These are phyloP conservation scores for Mesitornis unicolor DNA, from an alignment of 2,113 vertebrate species.

Conservation along the genomic window DNA sequence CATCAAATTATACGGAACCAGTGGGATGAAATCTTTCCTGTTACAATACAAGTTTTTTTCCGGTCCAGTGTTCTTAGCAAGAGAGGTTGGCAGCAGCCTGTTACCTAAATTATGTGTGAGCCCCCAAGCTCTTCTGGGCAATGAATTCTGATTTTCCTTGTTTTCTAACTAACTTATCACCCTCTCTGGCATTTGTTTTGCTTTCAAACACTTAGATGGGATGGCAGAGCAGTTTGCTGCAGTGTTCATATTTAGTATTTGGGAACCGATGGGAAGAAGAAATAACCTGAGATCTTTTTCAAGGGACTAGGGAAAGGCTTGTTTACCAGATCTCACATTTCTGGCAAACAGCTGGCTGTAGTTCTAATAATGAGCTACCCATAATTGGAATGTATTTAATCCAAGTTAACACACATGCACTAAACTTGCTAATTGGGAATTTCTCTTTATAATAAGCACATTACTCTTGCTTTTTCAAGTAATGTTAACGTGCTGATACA, in stretches of 20 bases:
- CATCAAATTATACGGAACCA: not conserved
- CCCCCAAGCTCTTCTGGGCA: not conserved
- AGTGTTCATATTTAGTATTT: not conserved
- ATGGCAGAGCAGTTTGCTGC: not conserved
- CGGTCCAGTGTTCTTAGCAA: not conserved
- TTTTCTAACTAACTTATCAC: not conserved
- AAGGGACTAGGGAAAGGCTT: not conserved
- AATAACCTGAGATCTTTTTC: not conserved
- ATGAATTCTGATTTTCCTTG: not conserved
- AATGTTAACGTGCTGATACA: conserved; percentile 41
- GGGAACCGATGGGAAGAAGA: not conserved
- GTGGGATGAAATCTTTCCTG: not conserved
- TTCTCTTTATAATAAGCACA: conserved; percentile 62
- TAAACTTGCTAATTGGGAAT: conserved; percentile 66
- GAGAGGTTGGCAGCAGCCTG: not conserved
- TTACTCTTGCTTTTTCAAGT: conserved; percentile 54
- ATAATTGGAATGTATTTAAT: conserved; percentile 63
- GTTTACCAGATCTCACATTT: conserved; percentile 29
- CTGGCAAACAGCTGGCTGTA: conserved; percentile 61
- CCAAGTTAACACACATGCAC: conserved; percentile 52
- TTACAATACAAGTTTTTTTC: not conserved
- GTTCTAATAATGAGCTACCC: conserved; percentile 67
- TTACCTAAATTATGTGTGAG: not conserved
- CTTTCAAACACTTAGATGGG: not conserved
- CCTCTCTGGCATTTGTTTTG: not conserved